These are phyloP conservation scores for Smithornis capensis DNA, from an alignment of 2,113 vertebrate species.

Conservation along the genomic window DNA sequence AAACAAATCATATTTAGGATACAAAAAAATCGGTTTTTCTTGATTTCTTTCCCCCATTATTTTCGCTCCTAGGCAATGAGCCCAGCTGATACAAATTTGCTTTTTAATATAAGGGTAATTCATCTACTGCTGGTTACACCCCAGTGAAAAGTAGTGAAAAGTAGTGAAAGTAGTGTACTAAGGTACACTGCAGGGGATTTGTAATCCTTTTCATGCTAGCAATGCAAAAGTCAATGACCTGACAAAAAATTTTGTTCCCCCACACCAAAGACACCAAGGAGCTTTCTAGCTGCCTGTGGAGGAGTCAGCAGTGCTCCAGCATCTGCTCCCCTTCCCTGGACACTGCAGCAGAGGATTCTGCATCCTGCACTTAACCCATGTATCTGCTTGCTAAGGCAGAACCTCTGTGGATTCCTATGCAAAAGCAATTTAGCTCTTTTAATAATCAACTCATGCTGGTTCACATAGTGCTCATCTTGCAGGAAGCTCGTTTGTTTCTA, in stretches of 20 bases:
- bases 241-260: neutral
- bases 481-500: neutral
- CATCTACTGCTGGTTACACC: neutral
- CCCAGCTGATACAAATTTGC: neutral
- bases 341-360: neutral
- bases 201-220: neutral
- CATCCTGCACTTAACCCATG: neutral
- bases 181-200: neutral
- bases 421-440: neutral
- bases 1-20: neutral
- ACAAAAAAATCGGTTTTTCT: neutral
- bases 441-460: neutral
- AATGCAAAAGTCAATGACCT: neutral
- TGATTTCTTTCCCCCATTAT: neutral
- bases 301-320: neutral
- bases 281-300: neutral
- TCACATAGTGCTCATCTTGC: neutral
- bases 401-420: neutral
- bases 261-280: neutral
- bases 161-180: neutral
- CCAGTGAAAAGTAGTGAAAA: too few species aligned
- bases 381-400: neutral
- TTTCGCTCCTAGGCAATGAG: neutral
- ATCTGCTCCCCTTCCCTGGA: accelerated
- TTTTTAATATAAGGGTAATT: neutral